A percentile compares a stretch with the other conserved stretches of the same genome.
phyloP scores from a whole-genome alignment of 2,113 vertebrate species.

The Petrocephalus microphthalmus region DNA sequence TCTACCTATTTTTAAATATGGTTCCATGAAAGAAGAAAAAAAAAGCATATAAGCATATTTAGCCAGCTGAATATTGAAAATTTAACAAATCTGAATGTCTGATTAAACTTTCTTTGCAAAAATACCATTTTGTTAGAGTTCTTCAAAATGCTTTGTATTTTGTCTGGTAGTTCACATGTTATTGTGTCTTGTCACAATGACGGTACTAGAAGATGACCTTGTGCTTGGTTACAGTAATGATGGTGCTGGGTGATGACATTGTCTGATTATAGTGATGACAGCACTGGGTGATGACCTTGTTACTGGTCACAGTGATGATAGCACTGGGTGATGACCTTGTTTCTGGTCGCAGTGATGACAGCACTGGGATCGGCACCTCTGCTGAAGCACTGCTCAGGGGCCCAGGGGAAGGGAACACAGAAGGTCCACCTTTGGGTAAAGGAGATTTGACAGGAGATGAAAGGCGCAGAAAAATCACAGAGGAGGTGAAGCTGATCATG shows the following conservation, averaged over 20 bases:
- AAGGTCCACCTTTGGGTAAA: not conserved
- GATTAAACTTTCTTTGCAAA: not conserved
- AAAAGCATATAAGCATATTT: not conserved
- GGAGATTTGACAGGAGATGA: conserved; percentile 14
- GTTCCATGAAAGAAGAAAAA: too few species aligned
- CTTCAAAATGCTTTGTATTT: not conserved
- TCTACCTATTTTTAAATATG: not conserved
- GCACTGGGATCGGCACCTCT: not conserved
- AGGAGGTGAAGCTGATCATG: conserved; percentile 53
- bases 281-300: not conserved
- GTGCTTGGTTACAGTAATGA: too few species aligned
- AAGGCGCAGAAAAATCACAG: conserved; percentile 36
- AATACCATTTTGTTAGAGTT: not conserved
- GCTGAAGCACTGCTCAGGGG: not conserved
- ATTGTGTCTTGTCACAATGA: not conserved
- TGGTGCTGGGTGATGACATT: too few species aligned
- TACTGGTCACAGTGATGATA: not conserved
- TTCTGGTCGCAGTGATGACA: not conserved
- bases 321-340: not conserved
- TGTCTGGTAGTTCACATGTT: not conserved
- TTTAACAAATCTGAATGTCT: not conserved
- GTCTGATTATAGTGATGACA: not conserved
- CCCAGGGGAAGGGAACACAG: not conserved
- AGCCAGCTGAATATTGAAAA: not conserved
- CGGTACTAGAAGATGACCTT: not conserved